Base-by-base conservation (phyloP, 2,888 invertebrate species). In the Crocallis elinguaria region DNA sequence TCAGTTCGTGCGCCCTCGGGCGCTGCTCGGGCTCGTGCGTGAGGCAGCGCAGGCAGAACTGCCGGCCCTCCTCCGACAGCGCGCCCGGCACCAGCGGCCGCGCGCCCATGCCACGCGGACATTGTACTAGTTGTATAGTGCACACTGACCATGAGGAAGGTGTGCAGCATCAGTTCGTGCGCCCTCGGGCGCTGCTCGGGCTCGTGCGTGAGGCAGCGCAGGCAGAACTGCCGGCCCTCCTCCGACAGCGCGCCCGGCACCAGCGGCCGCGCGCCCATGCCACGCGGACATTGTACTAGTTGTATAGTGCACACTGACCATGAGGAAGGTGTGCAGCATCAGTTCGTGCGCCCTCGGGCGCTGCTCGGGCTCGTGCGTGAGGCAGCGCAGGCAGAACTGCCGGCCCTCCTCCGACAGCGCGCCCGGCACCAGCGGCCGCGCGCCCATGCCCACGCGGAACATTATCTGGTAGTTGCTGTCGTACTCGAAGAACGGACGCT, bases 401-500 rank as follows among this genome's bases (percentile, higher is more conserved):
- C 94, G 93, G 0, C 98, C 98, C 84, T 98, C 98, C 49, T 93
- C 93, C 25, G 96, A 97, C 49, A 98, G 92, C 25, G 92, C 81
- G 39, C 93, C 93, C 0, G 98, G 97, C 6, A 95, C 91, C 61
- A 93, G 92, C 0, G 98, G 98, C 53, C 94, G 93, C 64, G 96
- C 95, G 0, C 98, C 98, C 95, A 97, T 98, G 25, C 98, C 98
- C 71, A 98, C 98, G 93, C 97, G 95, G 86, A 97, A 98, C 97
- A 98, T 97, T 66, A 98, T 98, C 93, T 98, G 98, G 87, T 96
- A 97, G 88, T 97, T 96, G 66, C 96, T 97, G 92, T 98, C 98
- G 78, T 95, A 95, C 73, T 98, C 97, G 41, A 95, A 94, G 97
- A 98, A 98, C 0, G 98, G 98, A 33, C 97, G 94, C 96, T 97